These are phyloP conservation scores for Deilephila elpenor DNA, from an alignment of 2,888 invertebrate genomes.

Conservation along the genomic window DNA sequence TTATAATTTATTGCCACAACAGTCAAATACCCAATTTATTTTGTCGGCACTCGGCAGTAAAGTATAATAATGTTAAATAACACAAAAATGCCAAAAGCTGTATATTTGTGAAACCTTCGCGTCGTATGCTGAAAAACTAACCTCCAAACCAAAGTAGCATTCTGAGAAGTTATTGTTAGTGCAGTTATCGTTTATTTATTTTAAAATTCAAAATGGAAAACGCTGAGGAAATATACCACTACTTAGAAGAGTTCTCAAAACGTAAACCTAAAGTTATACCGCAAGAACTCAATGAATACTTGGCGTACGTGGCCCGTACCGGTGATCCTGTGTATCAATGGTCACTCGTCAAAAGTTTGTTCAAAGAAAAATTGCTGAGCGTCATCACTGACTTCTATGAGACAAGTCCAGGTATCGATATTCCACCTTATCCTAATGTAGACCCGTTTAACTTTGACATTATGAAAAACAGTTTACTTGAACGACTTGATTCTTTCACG, in stretches of 20 bases:
- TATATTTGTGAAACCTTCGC: not conserved
- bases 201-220: slow-evolving; percentile 87
- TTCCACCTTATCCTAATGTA: slow-evolving; percentile 95
- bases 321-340: slow-evolving; percentile 98
- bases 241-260: slow-evolving; percentile 93
- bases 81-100: not conserved
- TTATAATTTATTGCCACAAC: no score
- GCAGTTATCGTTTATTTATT: not conserved
- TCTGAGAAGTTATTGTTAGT: slow-evolving; percentile 5
- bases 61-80: not conserved
- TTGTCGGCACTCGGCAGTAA: no score
- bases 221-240: slow-evolving; percentile 92
- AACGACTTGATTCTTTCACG: slow-evolving; percentile 92
- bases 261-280: slow-evolving; percentile 91
- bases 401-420: slow-evolving; percentile 89
- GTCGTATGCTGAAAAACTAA: not conserved
- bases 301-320: slow-evolving; percentile 95
- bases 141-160: slow-evolving; percentile 3
- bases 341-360: slow-evolving; percentile 93
- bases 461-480: slow-evolving; percentile 92
- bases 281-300: slow-evolving; percentile 94
- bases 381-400: slow-evolving; percentile 96
- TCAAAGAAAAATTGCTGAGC: slow-evolving; percentile 93
- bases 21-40: no score
- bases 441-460: slow-evolving; percentile 95